These are phyloP conservation scores for Indicator maculatus DNA, from an alignment of 2,113 vertebrate genomes.

Conservation along the genomic window DNA sequence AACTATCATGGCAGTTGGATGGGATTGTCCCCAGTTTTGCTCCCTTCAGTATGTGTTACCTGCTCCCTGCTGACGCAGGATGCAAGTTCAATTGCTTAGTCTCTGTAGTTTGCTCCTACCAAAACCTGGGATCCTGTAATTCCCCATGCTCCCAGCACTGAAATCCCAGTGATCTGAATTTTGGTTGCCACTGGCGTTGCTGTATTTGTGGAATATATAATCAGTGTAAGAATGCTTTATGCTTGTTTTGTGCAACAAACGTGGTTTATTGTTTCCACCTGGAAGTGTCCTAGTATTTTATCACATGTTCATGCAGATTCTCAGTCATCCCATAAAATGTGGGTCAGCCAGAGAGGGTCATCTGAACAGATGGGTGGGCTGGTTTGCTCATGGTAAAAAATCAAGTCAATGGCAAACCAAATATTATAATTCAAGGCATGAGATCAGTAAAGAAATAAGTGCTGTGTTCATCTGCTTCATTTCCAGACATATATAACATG, in stretches of 20 bases:
- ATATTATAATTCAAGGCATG: constrained; percentile 60
- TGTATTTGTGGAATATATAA: background rate
- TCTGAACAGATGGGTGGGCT: constrained; percentile 44
- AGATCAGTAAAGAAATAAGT: constrained; percentile 42
- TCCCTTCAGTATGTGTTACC: background rate
- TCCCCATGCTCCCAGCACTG: background rate
- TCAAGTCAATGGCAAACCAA: background rate
- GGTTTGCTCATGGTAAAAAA: constrained; percentile 49
- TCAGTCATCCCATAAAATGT: background rate
- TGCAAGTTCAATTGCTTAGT: background rate
- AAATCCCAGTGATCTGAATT: background rate
- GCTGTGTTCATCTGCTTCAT: background rate
- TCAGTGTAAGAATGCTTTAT: background rate
- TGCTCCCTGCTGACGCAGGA: background rate
- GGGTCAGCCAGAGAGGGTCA: constrained; percentile 2
- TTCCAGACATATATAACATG: background rate
- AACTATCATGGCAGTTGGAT: background rate
- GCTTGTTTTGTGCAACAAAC: background rate
- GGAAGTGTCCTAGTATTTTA: background rate
- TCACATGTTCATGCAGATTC: background rate
- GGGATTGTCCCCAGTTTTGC: background rate
- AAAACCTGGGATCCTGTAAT: background rate
- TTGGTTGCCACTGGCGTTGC: background rate
- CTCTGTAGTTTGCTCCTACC: background rate
- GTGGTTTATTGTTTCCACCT: background rate